These are phyloP conservation scores for Molossus alvarezi DNA, from an alignment of 2,797 vertebrate genomes.

Conservation along the genomic window DNA sequence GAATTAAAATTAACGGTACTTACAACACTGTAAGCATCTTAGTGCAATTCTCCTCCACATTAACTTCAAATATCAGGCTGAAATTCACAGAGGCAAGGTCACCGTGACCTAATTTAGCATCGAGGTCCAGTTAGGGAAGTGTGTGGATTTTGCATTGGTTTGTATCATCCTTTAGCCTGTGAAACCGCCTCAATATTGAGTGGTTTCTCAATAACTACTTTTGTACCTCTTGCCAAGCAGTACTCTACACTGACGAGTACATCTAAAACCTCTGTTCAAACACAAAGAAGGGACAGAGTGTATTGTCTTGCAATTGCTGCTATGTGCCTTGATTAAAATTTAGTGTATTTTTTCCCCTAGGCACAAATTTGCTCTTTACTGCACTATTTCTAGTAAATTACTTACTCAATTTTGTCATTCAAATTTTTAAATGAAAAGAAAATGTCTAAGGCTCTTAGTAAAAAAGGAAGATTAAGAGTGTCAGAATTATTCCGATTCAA, in stretches of 20 bases:
- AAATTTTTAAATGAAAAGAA: conserved; percentile 83
- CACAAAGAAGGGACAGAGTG: fast-evolving
- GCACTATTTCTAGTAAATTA: conserved; percentile 81
- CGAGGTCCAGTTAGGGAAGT: not conserved
- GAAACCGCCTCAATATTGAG: not conserved
- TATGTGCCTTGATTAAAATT: conserved; percentile 70
- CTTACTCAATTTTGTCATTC: conserved; percentile 83
- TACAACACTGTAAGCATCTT: not conserved
- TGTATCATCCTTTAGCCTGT: not conserved
- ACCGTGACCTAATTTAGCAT: not conserved
- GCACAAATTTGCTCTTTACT: conserved; percentile 78
- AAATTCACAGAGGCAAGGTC: not conserved
- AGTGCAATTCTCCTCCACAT: not conserved
- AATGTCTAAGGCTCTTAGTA: conserved; percentile 80
- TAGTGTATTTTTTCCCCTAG: conserved; percentile 68
- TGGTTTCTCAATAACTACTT: not conserved
- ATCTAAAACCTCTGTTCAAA: conserved; percentile 52
- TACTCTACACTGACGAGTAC: conserved; percentile 36
- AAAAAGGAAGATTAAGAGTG: conserved; percentile 85
- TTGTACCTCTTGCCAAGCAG: not conserved
- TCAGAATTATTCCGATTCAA: conserved; percentile 86
- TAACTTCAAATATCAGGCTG: not conserved
- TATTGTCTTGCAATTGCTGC: conserved; percentile 2
- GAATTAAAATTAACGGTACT: not conserved
- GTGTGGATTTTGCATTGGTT: not conserved